These are phyloP conservation scores for Holacanthus passer DNA, from an alignment of 2,113 vertebrate species.

Conservation along the genomic window DNA sequence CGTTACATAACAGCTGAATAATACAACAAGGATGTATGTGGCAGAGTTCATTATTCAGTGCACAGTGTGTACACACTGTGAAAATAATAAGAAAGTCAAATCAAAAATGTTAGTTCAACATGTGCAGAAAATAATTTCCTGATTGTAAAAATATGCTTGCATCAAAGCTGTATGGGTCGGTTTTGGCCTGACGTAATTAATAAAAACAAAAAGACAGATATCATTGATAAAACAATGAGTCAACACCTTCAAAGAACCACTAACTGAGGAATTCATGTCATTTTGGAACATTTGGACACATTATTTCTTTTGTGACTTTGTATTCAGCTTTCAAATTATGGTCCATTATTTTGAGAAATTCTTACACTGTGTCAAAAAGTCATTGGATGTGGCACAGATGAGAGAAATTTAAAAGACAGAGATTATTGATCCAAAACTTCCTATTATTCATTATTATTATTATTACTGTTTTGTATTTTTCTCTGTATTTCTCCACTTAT, in stretches of 20 bases:
- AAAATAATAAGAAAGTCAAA: background rate
- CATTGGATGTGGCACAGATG: background rate
- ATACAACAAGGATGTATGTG: background rate
- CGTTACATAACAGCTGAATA: slow-evolving; percentile 8
- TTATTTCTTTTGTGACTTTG: background rate
- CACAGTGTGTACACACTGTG: background rate
- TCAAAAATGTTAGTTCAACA: background rate
- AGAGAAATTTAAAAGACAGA: too few relatives aligned
- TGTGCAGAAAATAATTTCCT: background rate
- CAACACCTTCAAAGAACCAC: background rate
- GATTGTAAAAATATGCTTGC: background rate
- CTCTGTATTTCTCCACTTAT: too few relatives aligned
- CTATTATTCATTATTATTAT: too few relatives aligned
- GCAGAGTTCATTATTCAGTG: background rate
- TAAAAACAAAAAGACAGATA: background rate
- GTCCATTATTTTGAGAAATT: background rate
- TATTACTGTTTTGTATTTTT: too few relatives aligned
- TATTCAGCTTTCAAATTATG: background rate
- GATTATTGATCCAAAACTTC: too few relatives aligned
- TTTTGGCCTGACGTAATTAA: background rate
- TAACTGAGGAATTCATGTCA: background rate
- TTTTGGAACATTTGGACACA: background rate
- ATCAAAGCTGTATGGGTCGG: background rate
- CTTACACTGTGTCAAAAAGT: background rate
- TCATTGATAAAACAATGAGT: background rate